These are phyloP conservation scores for Hecatera dysodea DNA, from an alignment of 2,888 invertebrate species.

Conservation along the genomic window DNA sequence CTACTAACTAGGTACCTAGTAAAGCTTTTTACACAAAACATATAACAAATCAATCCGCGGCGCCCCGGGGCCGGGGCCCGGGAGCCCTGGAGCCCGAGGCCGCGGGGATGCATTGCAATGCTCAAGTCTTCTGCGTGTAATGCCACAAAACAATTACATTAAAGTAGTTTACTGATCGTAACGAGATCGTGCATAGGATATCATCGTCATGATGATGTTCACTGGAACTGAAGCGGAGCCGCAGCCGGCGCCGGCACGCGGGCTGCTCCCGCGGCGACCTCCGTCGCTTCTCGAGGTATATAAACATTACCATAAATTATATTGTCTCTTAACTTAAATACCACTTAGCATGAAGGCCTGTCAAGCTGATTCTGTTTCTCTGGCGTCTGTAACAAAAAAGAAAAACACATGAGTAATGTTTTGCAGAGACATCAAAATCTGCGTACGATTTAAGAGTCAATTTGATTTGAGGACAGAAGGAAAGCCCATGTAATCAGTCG, in stretches of 20 bases:
- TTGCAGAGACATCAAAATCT: conserved; percentile 29
- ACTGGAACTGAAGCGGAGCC: conserved; percentile 81
- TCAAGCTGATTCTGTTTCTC: conserved; percentile 92
- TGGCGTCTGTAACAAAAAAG: conserved; percentile 91
- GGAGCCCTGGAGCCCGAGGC: conserved; percentile 54
- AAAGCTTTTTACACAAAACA: conserved; percentile 90
- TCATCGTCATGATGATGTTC: conserved; percentile 86
- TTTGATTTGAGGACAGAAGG: conserved; percentile 73
- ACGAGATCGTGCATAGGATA: conserved; percentile 90
- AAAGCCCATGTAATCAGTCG: conserved; percentile 72
- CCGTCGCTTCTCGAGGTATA: conserved; percentile 79
- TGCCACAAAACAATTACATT: conserved; percentile 88
- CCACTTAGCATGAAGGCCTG: conserved; percentile 89
- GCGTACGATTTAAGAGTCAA: conserved; percentile 61
- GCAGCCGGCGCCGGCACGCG: conserved; percentile 51
- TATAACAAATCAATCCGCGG: conserved; percentile 85
- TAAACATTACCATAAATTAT: conserved; percentile 86
- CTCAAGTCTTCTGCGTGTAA: conserved; percentile 87
- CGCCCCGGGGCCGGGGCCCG: conserved; percentile 59
- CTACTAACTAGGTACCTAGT: conserved; percentile 83
- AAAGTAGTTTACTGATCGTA: conserved; percentile 88
- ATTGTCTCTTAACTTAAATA: conserved; percentile 81
- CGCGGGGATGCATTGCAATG: conserved; percentile 87
- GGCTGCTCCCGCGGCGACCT: conserved; percentile 67
- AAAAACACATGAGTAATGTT: conserved; percentile 70